These are phyloP conservation scores for Lucilia sericata DNA, from an alignment of 1,140 invertebrate genomes.

Conservation along the genomic window DNA sequence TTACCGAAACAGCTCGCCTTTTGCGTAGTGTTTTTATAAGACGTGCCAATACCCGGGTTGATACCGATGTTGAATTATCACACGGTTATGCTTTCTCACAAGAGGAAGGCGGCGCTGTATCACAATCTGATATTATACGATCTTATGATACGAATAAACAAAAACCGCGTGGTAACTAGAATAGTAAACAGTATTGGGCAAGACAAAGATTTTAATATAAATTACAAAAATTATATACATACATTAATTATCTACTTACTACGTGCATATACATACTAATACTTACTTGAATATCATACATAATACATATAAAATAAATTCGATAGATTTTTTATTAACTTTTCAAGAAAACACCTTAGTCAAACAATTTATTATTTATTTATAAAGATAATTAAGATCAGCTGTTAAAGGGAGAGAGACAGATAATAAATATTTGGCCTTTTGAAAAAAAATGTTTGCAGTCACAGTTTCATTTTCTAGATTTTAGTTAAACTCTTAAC, in stretches of 20 bases:
- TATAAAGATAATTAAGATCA: no score
- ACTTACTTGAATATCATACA: not conserved
- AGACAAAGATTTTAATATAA: constrained; percentile 44
- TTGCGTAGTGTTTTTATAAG: constrained; percentile 92
- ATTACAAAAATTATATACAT: not conserved
- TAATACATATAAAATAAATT: constrained; percentile 6
- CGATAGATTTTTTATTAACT: constrained; percentile 13
- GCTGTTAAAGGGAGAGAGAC: no score
- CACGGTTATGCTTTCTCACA: constrained; percentile 99
- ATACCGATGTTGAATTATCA: constrained; percentile 88
- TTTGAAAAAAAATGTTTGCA: no score
- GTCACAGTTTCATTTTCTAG: no score
- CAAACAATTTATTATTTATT: no score
- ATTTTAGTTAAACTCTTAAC: no score
- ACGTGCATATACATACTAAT: not conserved
- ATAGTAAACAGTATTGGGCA: constrained; percentile 39
- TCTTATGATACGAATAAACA: constrained; percentile 92
- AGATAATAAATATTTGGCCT: no score
- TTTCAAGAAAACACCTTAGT: no score
- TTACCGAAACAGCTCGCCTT: constrained; percentile 94
- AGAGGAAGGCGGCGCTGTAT: constrained; percentile 95
- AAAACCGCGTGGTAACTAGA: constrained; percentile 76
- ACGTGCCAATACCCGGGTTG: constrained; percentile 81
- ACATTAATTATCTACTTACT: not conserved
- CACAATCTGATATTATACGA: constrained; percentile 91